These are phyloP conservation scores for Bombus confusus DNA, from an alignment of 1,140 invertebrate species.

Conservation along the genomic window DNA sequence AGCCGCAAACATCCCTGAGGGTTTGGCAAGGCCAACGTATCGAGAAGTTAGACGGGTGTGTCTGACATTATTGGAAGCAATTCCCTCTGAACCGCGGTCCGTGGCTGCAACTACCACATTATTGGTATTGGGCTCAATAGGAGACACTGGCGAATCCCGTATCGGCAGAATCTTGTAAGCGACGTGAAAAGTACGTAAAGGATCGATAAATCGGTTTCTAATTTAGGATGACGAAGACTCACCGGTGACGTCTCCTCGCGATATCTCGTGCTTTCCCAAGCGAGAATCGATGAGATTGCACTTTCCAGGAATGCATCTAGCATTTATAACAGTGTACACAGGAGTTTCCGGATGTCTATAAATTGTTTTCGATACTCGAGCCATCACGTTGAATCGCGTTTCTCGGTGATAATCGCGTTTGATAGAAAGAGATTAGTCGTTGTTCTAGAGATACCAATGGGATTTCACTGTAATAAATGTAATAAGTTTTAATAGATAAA, in stretches of 20 bases:
- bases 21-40: constrained; percentile 57
- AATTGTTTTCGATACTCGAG: constrained; percentile 2
- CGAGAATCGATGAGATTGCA: constrained; percentile 12
- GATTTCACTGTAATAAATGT: not conserved
- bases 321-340: not conserved
- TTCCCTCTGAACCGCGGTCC: constrained; percentile 47
- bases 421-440: not conserved
- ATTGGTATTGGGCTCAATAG: constrained; percentile 40
- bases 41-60: constrained; percentile 65
- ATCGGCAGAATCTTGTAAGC: constrained; percentile 40
- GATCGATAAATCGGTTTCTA: constrained; percentile 54
- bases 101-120: constrained; percentile 44
- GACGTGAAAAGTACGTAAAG: constrained; percentile 38
- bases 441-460: not conserved
- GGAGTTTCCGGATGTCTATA: not conserved
- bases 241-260: not conserved
- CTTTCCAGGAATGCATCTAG: not conserved
- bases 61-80: constrained; percentile 70
- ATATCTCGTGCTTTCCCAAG: no score
- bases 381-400: not conserved
- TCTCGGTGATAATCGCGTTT: not conserved
- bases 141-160: constrained; percentile 40
- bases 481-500: not conserved
- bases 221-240: constrained; percentile 16
- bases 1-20: constrained; percentile 55